These are phyloP conservation scores for Gryon sp. DNA, from an alignment of 1,140 invertebrate species.

Conservation along the genomic window DNA sequence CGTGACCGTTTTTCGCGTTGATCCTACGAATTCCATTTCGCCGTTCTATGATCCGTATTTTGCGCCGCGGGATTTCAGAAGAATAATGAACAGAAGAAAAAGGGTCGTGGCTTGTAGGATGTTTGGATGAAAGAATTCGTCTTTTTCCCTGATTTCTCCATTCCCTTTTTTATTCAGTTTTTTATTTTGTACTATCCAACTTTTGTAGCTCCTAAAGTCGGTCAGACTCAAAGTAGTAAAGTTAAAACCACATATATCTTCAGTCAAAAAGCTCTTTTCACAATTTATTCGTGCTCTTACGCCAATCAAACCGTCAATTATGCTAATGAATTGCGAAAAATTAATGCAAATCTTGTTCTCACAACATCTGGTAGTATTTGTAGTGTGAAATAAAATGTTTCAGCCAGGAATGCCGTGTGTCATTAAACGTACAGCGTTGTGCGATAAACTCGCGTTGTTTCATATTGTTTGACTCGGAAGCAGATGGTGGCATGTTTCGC, in stretches of 20 bases:
- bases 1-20: slow-evolving; percentile 33
- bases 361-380: slow-evolving; percentile 2
- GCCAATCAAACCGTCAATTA: slow-evolving; percentile 21
- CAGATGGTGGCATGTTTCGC: slow-evolving; percentile 29
- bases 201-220: slow-evolving; percentile 7
- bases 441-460: slow-evolving; percentile 23
- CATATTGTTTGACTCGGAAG: slow-evolving; percentile 15
- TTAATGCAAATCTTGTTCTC: background rate
- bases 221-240: slow-evolving; percentile 7
- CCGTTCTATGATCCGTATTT: slow-evolving; percentile 19
- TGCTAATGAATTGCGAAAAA: slow-evolving; percentile 11
- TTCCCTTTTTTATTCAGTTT: slow-evolving; percentile 7
- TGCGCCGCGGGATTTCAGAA: slow-evolving; percentile 28
- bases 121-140: slow-evolving; percentile 40
- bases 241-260: background rate
- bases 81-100: slow-evolving; percentile 41
- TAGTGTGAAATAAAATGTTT: slow-evolving; percentile 8
- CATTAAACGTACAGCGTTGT: slow-evolving; percentile 11
- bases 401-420: slow-evolving; percentile 3
- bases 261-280: background rate
- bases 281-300: background rate
- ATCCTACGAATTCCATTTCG: slow-evolving; percentile 49
- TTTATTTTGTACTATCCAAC: too few relatives aligned
- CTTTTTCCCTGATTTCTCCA: background rate
- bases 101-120: slow-evolving; percentile 24